Conservation (phyloP, 2,888 invertebrate species). For the Vesta saturnalis region DNA sequence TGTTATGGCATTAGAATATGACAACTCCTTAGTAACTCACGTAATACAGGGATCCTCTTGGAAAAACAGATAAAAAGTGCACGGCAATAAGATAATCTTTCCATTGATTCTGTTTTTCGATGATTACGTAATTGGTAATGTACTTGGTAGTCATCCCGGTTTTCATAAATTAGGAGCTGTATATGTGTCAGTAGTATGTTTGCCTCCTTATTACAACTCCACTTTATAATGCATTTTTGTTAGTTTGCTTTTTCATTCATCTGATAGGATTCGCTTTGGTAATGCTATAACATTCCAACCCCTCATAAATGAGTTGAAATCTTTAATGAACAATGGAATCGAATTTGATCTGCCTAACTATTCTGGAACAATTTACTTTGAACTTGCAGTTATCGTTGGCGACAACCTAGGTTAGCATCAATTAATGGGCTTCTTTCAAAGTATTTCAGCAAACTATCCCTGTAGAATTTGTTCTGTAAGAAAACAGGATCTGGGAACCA, state of each 20-base stretch:
- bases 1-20: too few relatives aligned
- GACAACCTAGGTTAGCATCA: constrained; percentile 44
- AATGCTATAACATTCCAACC: constrained; percentile 27
- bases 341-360: background rate
- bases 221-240: constrained; percentile 27
- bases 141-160: constrained; percentile 18
- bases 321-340: constrained; percentile 35
- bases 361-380: constrained; percentile 35
- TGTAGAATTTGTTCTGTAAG: constrained; percentile 39
- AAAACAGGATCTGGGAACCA: background rate
- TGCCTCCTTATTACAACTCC: constrained; percentile 15
- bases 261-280: constrained; percentile 23
- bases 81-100: background rate
- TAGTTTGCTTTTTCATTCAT: constrained; percentile 19
- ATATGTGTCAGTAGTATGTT: constrained; percentile 14
- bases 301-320: constrained; percentile 35
- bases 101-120: constrained; percentile 23
- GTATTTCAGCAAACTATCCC: constrained; percentile 38
- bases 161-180: constrained; percentile 26
- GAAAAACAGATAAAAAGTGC: too few relatives aligned
- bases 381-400: constrained; percentile 39
- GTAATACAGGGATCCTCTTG: background rate
- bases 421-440: constrained; percentile 39
- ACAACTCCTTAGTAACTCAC: background rate
- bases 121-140: constrained; percentile 23